Conservation (phyloP, 2,797 vertebrate genomes). For the Cynodonichthys magdalenae region DNA sequence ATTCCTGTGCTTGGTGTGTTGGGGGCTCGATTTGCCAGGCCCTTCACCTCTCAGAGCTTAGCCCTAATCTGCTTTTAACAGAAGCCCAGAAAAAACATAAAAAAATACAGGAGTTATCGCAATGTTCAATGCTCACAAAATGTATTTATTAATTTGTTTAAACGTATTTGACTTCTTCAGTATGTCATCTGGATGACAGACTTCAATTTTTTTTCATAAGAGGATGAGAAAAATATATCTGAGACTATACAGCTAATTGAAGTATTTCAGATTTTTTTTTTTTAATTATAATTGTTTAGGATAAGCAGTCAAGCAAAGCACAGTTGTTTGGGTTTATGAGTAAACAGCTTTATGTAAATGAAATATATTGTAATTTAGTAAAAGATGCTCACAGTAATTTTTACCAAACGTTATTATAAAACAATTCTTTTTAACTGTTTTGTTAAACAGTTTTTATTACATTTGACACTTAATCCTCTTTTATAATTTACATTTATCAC, state of each 20-base stretch:
- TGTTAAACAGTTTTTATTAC: constrained; percentile 5
- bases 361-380: constrained; percentile 24
- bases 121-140: constrained; percentile 59
- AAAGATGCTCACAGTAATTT: constrained; percentile 5
- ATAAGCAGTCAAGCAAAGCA: constrained; percentile 2
- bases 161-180: constrained; percentile 59
- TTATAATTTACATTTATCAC: constrained; percentile 28
- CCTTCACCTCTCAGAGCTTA: constrained; percentile 80
- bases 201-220: constrained; percentile 43
- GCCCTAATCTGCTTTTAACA: constrained; percentile 80
- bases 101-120: constrained; percentile 72
- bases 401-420: constrained; percentile 34
- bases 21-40: constrained; percentile 78
- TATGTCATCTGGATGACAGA: constrained; percentile 60
- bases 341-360: constrained; percentile 38
- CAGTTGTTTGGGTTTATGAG: constrained; percentile 25
- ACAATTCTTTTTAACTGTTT: constrained; percentile 26
- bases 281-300: constrained; percentile 35
- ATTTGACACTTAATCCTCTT: constrained; percentile 5
- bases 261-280: constrained; percentile 30
- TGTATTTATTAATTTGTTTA: constrained; percentile 77
- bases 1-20: constrained; percentile 72
- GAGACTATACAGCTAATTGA: constrained; percentile 38
- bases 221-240: constrained; percentile 58
- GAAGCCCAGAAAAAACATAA: constrained; percentile 56